phyloP scores from a whole-genome alignment of 2,888 invertebrate species.

The Eremobia ochroleuca region DNA sequence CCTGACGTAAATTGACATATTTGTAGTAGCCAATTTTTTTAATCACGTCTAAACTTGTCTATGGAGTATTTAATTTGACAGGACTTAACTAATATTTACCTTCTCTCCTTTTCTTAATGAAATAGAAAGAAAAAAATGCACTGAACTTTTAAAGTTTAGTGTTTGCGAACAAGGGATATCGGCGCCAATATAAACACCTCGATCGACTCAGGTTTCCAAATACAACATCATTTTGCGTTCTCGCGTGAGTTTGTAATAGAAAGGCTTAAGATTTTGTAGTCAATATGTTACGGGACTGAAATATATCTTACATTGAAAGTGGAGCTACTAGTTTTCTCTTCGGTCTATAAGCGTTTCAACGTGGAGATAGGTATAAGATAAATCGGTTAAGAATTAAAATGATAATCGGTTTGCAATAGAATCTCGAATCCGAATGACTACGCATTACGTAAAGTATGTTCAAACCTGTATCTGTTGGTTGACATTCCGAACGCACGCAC shows the following conservation, averaged over 20 bases:
- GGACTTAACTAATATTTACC: too few relatives aligned
- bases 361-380: conserved; percentile 16
- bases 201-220: background rate
- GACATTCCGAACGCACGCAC: conserved; percentile 35
- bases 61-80: too few relatives aligned
- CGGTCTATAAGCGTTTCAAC: conserved; percentile 11
- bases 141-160: too few relatives aligned
- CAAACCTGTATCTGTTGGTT: conserved; percentile 29
- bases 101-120: too few relatives aligned
- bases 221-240: background rate
- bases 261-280: background rate
- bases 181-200: background rate
- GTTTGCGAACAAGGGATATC: too few relatives aligned
- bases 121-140: too few relatives aligned
- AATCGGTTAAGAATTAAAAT: conserved; percentile 23
- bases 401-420: conserved; percentile 48
- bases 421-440: conserved; percentile 16
- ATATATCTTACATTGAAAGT: conserved; percentile 4
- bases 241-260: background rate
- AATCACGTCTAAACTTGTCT: too few relatives aligned
- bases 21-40: too few relatives aligned
- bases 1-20: too few relatives aligned
- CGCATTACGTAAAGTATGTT: conserved; percentile 40
- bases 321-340: conserved; percentile 5
- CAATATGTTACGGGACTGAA: background rate